A percentile compares a stretch with the other conserved stretches of the same genome.
phyloP scores from a whole-genome alignment of 2,113 vertebrate species.

The Rynchops niger region DNA sequence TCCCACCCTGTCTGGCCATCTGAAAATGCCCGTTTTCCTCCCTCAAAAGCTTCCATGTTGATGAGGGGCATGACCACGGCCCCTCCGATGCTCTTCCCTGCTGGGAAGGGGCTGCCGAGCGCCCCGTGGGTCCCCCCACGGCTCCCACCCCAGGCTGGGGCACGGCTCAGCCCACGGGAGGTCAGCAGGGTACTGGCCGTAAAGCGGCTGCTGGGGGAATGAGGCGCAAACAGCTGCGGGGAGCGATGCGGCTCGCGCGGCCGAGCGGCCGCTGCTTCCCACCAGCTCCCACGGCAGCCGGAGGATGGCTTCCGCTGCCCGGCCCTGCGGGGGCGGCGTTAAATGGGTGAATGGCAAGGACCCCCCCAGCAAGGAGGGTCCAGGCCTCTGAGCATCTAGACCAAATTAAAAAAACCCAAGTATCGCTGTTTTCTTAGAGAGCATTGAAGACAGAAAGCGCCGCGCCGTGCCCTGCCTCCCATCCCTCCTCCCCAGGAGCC shows the following conservation, averaged over 20 bases:
- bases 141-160: rapidly evolving
- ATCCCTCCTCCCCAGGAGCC: rapidly evolving
- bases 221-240: rapidly evolving
- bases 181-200: not conserved
- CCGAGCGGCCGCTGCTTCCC: not conserved
- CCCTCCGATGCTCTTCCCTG: not conserved
- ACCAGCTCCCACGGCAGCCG: not conserved
- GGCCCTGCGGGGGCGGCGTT: not conserved
- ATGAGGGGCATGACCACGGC: not conserved
- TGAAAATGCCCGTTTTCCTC: not conserved
- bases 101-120: not conserved
- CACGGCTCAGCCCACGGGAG: not conserved
- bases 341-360: not conserved
- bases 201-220: not conserved
- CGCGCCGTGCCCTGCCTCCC: rapidly evolving
- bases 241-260: rapidly evolving
- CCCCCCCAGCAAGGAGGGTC: not conserved
- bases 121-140: not conserved
- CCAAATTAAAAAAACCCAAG: not conserved
- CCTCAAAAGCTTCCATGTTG: rapidly evolving
- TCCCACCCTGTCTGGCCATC: not conserved
- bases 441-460: rapidly evolving
- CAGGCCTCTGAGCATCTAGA: not conserved
- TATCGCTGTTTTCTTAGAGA: rapidly evolving
- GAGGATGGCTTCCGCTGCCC: not conserved